Percentiles rank a stretch among this genome's conserved stretches.
These are phyloP conservation scores for Chloroclysta siterata DNA, from an alignment of 2,888 invertebrate species.

Conservation along the genomic window DNA sequence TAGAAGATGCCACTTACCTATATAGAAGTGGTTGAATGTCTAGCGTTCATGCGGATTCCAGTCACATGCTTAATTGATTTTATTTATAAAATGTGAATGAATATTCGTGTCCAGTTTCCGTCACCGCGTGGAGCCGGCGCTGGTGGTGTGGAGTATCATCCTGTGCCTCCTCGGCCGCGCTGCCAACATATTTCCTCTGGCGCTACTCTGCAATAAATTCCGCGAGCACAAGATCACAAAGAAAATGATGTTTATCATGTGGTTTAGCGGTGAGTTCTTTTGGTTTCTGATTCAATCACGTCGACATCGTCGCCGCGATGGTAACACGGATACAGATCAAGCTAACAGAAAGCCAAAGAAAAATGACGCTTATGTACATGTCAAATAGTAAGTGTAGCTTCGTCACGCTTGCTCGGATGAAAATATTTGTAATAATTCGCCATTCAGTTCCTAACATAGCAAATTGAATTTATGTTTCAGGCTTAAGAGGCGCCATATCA, in stretches of 20 bases:
- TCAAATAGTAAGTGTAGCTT: too few species aligned
- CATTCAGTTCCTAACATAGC: not conserved
- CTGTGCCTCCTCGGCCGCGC: conserved; percentile 97
- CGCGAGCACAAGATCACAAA: conserved; percentile 98
- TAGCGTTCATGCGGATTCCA: too few species aligned
- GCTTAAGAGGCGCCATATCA: conserved; percentile 98
- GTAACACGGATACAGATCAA: too few species aligned
- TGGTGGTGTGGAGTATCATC: conserved; percentile 97
- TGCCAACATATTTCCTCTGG: conserved; percentile 98
- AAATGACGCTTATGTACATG: too few species aligned
- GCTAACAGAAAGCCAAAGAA: too few species aligned
- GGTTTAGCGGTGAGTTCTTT: conserved; percentile 92
- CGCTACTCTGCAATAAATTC: conserved; percentile 96
- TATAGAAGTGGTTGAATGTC: too few species aligned
- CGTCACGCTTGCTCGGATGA: too few species aligned
- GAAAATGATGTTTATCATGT: conserved; percentile 99
- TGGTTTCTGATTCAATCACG: too few species aligned
- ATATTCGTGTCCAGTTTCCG: conserved; percentile 84
- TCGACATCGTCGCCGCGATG: too few species aligned
- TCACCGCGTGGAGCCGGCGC: conserved; percentile 95
- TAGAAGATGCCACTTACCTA: too few species aligned
- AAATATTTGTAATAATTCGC: too few species aligned
- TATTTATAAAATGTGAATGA: not conserved
- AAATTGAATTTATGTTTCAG: conserved; percentile 64
- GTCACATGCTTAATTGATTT: not conserved